Evolutionary conservation across 2,888 invertebrate species (phyloP), one percentile per base, ranked within the genome.

Genomic region (Crepidodera aurea): DNA sequence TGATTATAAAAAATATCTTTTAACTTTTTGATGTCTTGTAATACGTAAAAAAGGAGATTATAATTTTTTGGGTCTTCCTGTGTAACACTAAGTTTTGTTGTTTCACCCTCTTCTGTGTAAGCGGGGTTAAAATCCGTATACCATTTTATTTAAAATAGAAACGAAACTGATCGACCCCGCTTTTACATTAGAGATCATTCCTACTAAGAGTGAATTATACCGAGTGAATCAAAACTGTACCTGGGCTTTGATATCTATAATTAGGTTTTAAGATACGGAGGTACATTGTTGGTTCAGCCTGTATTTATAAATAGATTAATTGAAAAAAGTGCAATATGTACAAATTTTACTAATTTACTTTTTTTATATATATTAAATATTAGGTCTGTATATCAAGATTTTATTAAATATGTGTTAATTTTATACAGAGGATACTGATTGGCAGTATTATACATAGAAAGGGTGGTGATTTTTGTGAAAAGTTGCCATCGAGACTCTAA

Each of bases 271-370:
- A 34, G 34, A n/a, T 34, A 34, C 4, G 6, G 25, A 22, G 44
- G 44, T 44, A 22, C 44, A 44, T 19, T 19, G 22, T 44, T 44
- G 44, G 44, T 44, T 44, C 44, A 44, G 19, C 19, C 44, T 25
- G 37, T 51, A 34, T 34, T 37, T 53, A 53, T 58, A n/a, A n/a
- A 70, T 75, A 78, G 74, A 75, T 74, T 76, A 76, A 76, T 72
- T 78, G 75, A 76, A 75, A 85, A 68, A 86, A 86, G 87, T 87
- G 87, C 87, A 87, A 87, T 87, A 87, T 87, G 87, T 87, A 87
- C 87, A 87, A 87, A 87, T 87, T 86, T 86, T 86, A 85, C 79
- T 81, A 81, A 81, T 80, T 80, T 78, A 76, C 75, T 75, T 79
- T 80, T 78, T 80, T 78, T 56, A 56, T 46, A n/a, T n/a, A 76